Evolutionary conservation across 2,888 invertebrate species (phyloP), one percentile per base, ranked within the genome.

Genomic region (Spialia ferax): DNA sequence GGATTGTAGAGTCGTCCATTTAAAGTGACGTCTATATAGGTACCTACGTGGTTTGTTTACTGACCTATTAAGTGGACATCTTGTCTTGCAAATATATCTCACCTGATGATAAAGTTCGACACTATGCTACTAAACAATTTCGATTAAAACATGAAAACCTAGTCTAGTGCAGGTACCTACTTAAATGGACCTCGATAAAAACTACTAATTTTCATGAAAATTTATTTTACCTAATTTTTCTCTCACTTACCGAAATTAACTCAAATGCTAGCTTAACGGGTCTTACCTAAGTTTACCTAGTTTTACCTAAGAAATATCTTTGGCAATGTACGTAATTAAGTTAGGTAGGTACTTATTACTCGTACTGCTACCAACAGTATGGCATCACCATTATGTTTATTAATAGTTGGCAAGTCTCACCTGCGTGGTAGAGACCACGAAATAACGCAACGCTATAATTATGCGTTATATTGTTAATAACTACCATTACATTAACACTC

Each of bases 21-120:
- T 69, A 48, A 66, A 63, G 69, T 74, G 70, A 70, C 69, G 55
- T 71, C 52, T 50, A 6, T 54, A 50, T 54, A n/a, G n/a, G n/a
- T n/a, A n/a, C n/a, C n/a, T n/a, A 69, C 67, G 72, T 72, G 69
- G 59, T 61, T 59, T 64, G 67, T 63, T 62, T 67, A 65, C 63
- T 56, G 64, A 69, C 62, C 55, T 52, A 50, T 65, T 59, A 52
- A 59, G 26, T 13, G 26, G 35, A 52, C 10, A 11, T 38, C 5
- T 50, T 22, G 50, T 62, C 20, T 23, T 52, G 15, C 54, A 23
- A 38, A 63, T 38, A 38, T 22, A 35, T 50, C 32, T 62, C n/a
- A n/a, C 35, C 52, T 32, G 32, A 35, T 23, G 35, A 23, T 23
- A 22, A 35, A 7, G 8, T n/a, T n/a, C n/a, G n/a, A n/a, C n/a